Base-by-base conservation (phyloP, 2,888 invertebrate genomes). In the Pheosia gnoma region DNA sequence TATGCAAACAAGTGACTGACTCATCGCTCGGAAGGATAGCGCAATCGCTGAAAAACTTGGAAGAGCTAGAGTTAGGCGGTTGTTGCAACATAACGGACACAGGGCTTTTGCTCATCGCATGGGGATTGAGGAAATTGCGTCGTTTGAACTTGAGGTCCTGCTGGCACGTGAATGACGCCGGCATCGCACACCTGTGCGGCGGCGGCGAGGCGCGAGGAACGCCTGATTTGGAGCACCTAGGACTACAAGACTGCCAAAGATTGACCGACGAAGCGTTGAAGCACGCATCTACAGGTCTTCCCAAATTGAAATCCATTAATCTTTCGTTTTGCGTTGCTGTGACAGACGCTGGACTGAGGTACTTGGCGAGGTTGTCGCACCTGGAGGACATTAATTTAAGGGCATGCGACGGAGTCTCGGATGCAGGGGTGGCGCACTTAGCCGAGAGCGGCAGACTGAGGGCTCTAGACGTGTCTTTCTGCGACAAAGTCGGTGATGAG, bases 1-100 rank as follows among this genome's bases (percentile, higher is more conserved):
- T 98, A 63, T 99, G 99, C 93, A 99, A 99, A 89, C 98, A 98
- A 94, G 96, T 99, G 66, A 98, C 98, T n/a, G 98, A 99, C 88
- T 96, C 96, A 41, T 97, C 98, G 59, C 94, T 98, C 39, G 96
- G 96, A 25, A 94, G 96, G 80, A 98, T 98, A 89, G 97, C 98
- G 54, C 97, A 97, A 85, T 96, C 96, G 79, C 91, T 98, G 58
- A 96, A 96, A 88, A 98, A 98, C 88, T 94, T 99, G 65, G 97
- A 98, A 83, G 96, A 96, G 43, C 92, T 99, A 59, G 98, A 98
- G 80, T 92, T 99, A 59, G 98, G 98, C 13, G 98, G 99, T 3
- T 99, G 99, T 88, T 96, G 97, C 83, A 97, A 97, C 86, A 96
- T 99, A 60, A 98, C 98, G 57, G 98, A 98, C 87, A 96, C 96